Evolutionary conservation across 2,888 invertebrate genomes (phyloP).

Genomic region (Barypeithes pellucidus): DNA sequence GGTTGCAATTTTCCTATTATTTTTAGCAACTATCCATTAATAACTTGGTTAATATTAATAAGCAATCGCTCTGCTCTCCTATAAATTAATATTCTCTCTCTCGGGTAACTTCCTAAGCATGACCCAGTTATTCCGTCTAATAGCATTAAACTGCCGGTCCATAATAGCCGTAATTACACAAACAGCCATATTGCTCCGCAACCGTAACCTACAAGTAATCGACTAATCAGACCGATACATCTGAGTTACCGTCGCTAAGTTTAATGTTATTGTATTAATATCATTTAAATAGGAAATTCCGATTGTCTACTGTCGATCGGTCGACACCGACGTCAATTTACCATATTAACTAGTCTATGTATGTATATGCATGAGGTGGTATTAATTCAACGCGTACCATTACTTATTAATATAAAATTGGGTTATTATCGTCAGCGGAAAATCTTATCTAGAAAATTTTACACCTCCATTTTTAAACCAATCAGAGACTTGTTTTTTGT

Average conservation of each 20-base stretch:
- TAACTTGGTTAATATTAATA: conserved; percentile 33
- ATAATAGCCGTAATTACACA: conserved; percentile 41
- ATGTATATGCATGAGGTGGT: too few relatives aligned
- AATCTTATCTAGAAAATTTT: too few relatives aligned
- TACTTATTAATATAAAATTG: too few relatives aligned
- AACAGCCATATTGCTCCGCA: conserved; percentile 39
- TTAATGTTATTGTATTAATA: conserved; percentile 29
- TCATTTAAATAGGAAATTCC: conserved; percentile 24
- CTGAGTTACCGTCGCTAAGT: conserved; percentile 34
- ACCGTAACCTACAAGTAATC: conserved; percentile 39
- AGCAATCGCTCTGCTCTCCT: conserved; percentile 2
- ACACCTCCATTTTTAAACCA: too few relatives aligned
- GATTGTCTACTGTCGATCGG: background rate
- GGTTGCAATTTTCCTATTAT: background rate
- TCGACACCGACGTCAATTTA: background rate
- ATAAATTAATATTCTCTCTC: conserved; percentile 44
- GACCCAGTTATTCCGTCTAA: conserved; percentile 35
- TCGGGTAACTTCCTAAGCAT: conserved; percentile 36
- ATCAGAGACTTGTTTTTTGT: too few relatives aligned
- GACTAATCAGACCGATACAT: conserved; percentile 40
- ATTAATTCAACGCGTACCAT: too few relatives aligned
- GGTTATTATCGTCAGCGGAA: too few relatives aligned
- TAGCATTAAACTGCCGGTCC: conserved; percentile 41
- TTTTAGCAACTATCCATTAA: conserved; percentile 11
- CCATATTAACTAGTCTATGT: too few relatives aligned